phyloP scores from a whole-genome alignment of 2,797 vertebrate species.

The Melanotaenia boesemani region DNA sequence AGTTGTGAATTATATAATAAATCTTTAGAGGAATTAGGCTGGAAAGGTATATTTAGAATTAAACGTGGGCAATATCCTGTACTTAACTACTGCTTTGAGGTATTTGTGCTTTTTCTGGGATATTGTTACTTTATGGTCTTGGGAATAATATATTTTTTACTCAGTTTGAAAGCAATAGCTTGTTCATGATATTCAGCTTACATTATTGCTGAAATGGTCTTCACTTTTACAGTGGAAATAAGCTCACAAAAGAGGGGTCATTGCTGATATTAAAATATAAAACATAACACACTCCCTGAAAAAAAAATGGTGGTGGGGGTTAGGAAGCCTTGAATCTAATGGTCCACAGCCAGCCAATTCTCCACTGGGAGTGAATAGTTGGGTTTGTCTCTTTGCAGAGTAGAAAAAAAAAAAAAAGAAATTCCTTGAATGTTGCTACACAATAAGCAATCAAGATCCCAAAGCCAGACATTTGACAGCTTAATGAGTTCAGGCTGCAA shows the following conservation, averaged over 20 bases:
- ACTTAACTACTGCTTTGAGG: not conserved
- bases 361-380: conserved; percentile 34
- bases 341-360: conserved; percentile 38
- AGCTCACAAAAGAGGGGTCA: not conserved
- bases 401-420: conserved; percentile 26
- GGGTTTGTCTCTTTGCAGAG: conserved; percentile 45
- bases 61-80: not conserved
- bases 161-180: not conserved
- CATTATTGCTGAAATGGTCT: not conserved
- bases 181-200: too few relatives aligned
- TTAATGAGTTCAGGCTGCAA: conserved; percentile 80
- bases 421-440: conserved; percentile 79
- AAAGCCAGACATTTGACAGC: conserved; percentile 78
- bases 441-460: conserved; percentile 80
- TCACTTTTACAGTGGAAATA: not conserved
- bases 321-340: conserved; percentile 13
- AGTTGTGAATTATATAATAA: conserved; percentile 27
- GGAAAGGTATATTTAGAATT: not conserved
- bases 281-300: not conserved
- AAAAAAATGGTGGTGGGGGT: conserved; percentile 30
- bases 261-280: not conserved
- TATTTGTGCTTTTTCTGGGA: not conserved
- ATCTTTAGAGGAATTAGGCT: not conserved
- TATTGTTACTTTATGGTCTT: not conserved
- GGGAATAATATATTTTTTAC: not conserved